A percentile compares a stretch with the other conserved stretches of the same genome.
These are phyloP conservation scores for Aspidiotus destructor DNA, from an alignment of 2,888 invertebrate species.

Conservation along the genomic window DNA sequence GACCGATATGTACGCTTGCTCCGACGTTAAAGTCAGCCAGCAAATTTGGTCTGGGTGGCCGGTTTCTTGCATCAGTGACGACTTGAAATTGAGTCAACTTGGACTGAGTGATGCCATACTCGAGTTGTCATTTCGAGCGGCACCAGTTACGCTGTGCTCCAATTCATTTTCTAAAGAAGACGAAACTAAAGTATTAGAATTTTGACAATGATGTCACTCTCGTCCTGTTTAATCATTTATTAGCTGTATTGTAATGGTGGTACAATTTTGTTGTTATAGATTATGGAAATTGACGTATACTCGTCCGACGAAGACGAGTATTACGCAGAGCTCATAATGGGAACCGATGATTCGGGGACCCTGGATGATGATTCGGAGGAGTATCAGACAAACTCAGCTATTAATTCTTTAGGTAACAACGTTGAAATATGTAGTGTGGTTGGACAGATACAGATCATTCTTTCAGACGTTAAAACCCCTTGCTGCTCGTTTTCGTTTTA, in stretches of 20 bases:
- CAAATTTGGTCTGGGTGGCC: conserved; percentile 79
- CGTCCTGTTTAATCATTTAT: no score
- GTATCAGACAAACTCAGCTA: background rate
- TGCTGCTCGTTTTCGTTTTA: conserved; percentile 42
- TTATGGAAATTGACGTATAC: background rate
- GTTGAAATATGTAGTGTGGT: background rate
- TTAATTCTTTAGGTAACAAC: conserved; percentile 15
- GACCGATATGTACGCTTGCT: conserved; percentile 67
- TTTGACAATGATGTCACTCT: background rate
- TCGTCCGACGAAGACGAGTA: conserved; percentile 25
- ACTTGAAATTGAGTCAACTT: conserved; percentile 52
- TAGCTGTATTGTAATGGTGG: no score
- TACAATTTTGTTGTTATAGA: no score
- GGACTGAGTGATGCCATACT: conserved; percentile 37
- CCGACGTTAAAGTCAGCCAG: conserved; percentile 63
- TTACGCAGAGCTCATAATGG: conserved; percentile 6
- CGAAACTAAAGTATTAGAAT: background rate
- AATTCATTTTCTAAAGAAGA: no score
- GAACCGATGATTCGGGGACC: conserved; percentile 15
- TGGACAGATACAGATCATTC: background rate
- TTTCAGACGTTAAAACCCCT: background rate
- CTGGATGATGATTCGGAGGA: conserved; percentile 5
- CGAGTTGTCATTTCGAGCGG: conserved; percentile 33
- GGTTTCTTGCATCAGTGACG: conserved; percentile 60
- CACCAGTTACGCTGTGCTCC: conserved; percentile 7